Evolutionary conservation across 1,140 invertebrate genomes (phyloP).

Genomic region (Drosophila nigrodunni): DNA sequence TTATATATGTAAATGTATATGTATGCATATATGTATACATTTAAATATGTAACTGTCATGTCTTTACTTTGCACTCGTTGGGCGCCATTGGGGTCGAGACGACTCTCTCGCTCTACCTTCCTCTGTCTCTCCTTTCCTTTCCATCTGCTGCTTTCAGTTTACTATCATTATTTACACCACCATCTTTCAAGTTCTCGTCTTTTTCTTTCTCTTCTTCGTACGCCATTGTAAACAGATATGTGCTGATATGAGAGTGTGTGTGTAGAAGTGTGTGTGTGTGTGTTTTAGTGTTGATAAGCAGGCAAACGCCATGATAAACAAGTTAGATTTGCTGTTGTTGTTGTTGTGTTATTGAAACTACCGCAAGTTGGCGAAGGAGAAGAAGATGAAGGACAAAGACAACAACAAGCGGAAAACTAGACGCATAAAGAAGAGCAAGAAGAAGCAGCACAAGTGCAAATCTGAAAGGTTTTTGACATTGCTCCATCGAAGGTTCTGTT

Average conservation of each 20-base stretch:
- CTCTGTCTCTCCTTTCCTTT: background rate
- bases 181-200: slow-evolving; percentile 44
- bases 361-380: slow-evolving; percentile 13
- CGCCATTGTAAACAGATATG: slow-evolving; percentile 71
- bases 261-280: slow-evolving; percentile 44
- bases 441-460: slow-evolving; percentile 57
- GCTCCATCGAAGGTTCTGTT: slow-evolving; percentile 20
- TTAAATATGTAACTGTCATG: background rate
- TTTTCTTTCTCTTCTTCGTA: slow-evolving; percentile 18
- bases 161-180: slow-evolving; percentile 49
- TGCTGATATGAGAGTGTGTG: slow-evolving; percentile 7
- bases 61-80: slow-evolving; percentile 6
- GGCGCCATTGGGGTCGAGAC: slow-evolving; percentile 39
- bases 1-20: background rate
- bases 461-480: slow-evolving; percentile 69
- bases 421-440: slow-evolving; percentile 1
- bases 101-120: background rate
- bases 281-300: slow-evolving; percentile 67
- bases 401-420: background rate
- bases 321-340: slow-evolving; percentile 50
- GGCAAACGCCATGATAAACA: slow-evolving; percentile 60
- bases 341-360: slow-evolving; percentile 51
- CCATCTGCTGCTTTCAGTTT: slow-evolving; percentile 14
- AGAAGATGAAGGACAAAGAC: background rate
- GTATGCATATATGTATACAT: background rate